A percentile compares a stretch with the other conserved stretches of the same genome.
Evolutionary conservation across 2,888 invertebrate species (phyloP).

Genomic region (Euproctis similis): DNA sequence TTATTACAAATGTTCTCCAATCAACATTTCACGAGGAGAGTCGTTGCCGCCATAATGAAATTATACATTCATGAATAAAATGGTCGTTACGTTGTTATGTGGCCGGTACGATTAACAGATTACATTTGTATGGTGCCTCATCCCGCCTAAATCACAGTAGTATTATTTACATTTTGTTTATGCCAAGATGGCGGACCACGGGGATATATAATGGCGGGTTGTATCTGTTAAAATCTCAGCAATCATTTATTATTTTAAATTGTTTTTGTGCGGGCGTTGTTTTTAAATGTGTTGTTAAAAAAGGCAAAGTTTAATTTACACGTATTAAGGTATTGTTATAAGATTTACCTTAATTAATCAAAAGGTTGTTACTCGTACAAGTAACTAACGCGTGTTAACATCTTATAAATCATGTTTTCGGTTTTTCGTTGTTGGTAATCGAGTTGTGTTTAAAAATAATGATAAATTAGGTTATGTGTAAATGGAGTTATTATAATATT

Average conservation of each 20-base stretch:
- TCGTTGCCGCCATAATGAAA: constrained; percentile 20
- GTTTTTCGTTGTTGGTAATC: too few relatives aligned
- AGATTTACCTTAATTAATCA: too few relatives aligned
- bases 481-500: too few relatives aligned
- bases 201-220: constrained; percentile 9
- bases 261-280: too few relatives aligned
- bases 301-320: too few relatives aligned
- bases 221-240: constrained; percentile 21
- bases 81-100: constrained; percentile 30
- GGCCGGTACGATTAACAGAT: constrained; percentile 25
- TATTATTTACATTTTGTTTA: constrained; percentile 18
- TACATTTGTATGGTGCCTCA: constrained; percentile 20
- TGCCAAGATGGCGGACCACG: constrained; percentile 11
- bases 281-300: too few relatives aligned
- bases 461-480: too few relatives aligned
- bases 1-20: constrained; percentile 30
- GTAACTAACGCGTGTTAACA: too few relatives aligned
- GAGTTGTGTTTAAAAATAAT: too few relatives aligned
- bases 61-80: constrained; percentile 36
- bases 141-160: constrained; percentile 15
- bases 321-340: too few relatives aligned
- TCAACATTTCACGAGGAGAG: constrained; percentile 29
- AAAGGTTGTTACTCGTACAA: too few relatives aligned
- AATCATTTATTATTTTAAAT: constrained; percentile 10
- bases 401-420: too few relatives aligned